phyloP scores from a whole-genome alignment of 30 jellyfish, hydroid and myxozoan species.

The Pelagia noctiluca region DNA sequence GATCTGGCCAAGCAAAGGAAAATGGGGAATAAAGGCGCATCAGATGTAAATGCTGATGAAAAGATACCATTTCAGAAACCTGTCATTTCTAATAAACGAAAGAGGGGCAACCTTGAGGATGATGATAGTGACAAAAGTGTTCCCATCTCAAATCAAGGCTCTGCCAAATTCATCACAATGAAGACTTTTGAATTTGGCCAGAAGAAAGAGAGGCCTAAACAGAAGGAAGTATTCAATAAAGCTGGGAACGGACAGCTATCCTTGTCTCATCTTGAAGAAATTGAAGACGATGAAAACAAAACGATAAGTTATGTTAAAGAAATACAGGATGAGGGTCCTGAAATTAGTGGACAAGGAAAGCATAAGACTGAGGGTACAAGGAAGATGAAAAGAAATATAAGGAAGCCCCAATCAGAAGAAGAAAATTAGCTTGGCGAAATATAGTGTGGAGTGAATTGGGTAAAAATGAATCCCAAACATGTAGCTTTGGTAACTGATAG shows the following conservation, averaged over 20 bases:
- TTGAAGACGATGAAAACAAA: not conserved
- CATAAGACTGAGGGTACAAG: too few relatives aligned
- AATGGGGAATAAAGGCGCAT: not conserved
- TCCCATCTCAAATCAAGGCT: too few relatives aligned
- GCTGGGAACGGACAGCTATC: too few relatives aligned
- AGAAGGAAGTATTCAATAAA: not conserved
- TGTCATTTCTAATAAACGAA: not conserved
- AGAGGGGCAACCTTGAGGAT: not conserved
- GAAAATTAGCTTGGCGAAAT: too few relatives aligned
- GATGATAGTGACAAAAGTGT: not conserved
- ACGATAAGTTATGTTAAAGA: not conserved
- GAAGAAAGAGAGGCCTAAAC: not conserved
- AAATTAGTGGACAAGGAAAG: not conserved
- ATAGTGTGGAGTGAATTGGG: too few relatives aligned
- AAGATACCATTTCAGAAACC: not conserved
- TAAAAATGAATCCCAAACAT: too few relatives aligned
- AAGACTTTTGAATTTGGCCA: conserved; percentile 1
- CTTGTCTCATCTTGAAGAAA: not conserved
- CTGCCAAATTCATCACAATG: not conserved
- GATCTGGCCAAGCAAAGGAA: not conserved
- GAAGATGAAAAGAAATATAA: not conserved
- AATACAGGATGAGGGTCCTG: not conserved
- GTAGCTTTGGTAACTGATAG: too few relatives aligned
- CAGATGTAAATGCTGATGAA: not conserved
- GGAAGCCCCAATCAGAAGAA: not conserved